These are phyloP conservation scores for Atrina japonica DNA, from an alignment of 2,888 invertebrate species.

Conservation along the genomic window DNA sequence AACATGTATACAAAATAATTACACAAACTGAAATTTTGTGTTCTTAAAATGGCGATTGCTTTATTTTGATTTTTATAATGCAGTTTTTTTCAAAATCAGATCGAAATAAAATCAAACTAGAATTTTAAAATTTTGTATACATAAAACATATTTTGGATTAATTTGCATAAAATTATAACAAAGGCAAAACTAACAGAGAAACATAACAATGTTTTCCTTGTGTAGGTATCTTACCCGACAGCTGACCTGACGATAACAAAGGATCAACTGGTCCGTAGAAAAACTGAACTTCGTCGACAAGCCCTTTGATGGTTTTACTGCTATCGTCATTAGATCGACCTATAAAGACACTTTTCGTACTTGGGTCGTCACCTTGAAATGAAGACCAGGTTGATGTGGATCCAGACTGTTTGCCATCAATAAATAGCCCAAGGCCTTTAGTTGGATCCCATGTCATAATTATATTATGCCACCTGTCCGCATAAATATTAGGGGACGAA, in stretches of 20 bases:
- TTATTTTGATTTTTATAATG: no score
- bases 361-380: conserved; percentile 52
- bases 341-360: conserved; percentile 57
- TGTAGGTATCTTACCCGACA: conserved; percentile 55
- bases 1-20: no score
- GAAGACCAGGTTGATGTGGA: conserved; percentile 27
- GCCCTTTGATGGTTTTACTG: conserved; percentile 59
- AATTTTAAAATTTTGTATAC: no score
- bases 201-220: no score
- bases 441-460: conserved; percentile 76
- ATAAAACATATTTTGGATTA: no score
- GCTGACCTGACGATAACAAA: conserved; percentile 57
- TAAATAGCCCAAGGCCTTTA: conserved; percentile 72
- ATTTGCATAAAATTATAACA: background rate
- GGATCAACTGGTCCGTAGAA: conserved; percentile 75
- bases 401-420: conserved; percentile 66
- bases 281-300: conserved; percentile 77
- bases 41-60: no score
- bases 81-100: no score
- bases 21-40: no score
- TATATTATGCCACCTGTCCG: conserved; percentile 73
- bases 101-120: no score
- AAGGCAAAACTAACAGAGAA: background rate
- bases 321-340: conserved; percentile 61
- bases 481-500: conserved; percentile 54